Evolutionary conservation across 2,113 vertebrate genomes (phyloP).

Genomic region (Athene noctua): DNA sequence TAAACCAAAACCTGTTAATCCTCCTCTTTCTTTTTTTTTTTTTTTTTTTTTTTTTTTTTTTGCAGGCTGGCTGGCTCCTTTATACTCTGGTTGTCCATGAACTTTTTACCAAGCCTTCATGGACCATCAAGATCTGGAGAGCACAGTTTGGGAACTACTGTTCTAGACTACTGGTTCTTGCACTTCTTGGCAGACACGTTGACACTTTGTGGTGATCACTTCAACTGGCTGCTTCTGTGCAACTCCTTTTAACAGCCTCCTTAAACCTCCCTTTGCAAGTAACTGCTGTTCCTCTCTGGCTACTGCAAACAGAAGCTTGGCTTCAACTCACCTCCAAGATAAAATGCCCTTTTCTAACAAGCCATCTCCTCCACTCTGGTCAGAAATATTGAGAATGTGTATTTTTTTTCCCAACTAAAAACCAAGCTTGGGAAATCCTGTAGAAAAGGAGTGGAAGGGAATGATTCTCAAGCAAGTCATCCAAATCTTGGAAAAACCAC

Average conservation of each 20-base stretch:
- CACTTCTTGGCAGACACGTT: not conserved
- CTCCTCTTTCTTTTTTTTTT: not conserved
- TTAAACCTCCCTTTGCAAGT: not conserved
- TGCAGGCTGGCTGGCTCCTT: not conserved
- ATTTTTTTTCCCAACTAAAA: not conserved
- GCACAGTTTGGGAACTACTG: not conserved
- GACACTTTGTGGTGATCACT: not conserved
- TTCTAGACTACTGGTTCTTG: not conserved
- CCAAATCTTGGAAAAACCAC: constrained; percentile 25
- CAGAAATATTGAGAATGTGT: not conserved
- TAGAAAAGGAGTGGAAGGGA: not conserved
- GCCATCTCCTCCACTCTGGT: not conserved
- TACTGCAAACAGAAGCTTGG: not conserved
- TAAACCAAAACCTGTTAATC: not conserved
- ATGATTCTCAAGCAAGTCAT: constrained; percentile 13
- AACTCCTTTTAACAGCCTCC: not conserved
- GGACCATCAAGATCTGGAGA: not conserved
- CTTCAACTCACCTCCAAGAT: not conserved
- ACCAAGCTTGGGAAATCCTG: not conserved
- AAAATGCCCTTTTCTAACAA: not conserved
- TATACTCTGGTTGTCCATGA: not conserved
- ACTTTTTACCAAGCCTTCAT: not conserved
- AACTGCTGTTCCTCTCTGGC: not conserved
- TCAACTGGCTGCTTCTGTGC: not conserved
- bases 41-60: not conserved